phyloP scores from a whole-genome alignment of 2,888 invertebrate species.

The Matsumyia berberina region DNA sequence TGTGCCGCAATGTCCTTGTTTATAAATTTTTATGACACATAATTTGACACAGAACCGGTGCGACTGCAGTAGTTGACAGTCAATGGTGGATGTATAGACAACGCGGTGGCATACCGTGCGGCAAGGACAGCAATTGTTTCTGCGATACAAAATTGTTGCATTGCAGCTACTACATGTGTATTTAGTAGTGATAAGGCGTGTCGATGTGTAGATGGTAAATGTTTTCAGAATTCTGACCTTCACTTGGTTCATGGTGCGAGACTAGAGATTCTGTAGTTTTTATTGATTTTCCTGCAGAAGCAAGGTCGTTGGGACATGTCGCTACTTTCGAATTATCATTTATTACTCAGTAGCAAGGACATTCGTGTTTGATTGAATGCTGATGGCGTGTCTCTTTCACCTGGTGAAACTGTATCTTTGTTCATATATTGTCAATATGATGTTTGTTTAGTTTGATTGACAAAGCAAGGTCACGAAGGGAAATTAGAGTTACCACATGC shows the following conservation, averaged over 20 bases:
- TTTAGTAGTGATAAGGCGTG: slow-evolving; percentile 71
- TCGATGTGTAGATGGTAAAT: slow-evolving; percentile 47
- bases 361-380: slow-evolving; percentile 38
- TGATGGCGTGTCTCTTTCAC: slow-evolving; percentile 62
- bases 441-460: slow-evolving; percentile 32
- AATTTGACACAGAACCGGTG: slow-evolving; percentile 52
- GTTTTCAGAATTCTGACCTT: slow-evolving; percentile 35
- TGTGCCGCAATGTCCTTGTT: slow-evolving; percentile 72
- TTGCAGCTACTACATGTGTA: slow-evolving; percentile 44
- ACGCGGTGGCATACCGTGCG: slow-evolving; percentile 64
- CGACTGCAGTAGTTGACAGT: slow-evolving; percentile 42
- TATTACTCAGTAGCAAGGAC: slow-evolving; percentile 66
- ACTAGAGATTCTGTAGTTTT: slow-evolving; percentile 28
- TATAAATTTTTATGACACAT: slow-evolving; percentile 67
- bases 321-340: slow-evolving; percentile 58
- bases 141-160: slow-evolving; percentile 24
- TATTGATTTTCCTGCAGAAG: slow-evolving; percentile 53
- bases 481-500: background rate
- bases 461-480: slow-evolving; percentile 41
- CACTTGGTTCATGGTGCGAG: slow-evolving; percentile 28
- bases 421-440: slow-evolving; percentile 11
- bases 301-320: slow-evolving; percentile 55
- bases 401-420: background rate
- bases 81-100: slow-evolving; percentile 28
- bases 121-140: slow-evolving; percentile 59